Evolutionary conservation across 1,140 invertebrate species (phyloP).

Genomic region (Vanessa atalanta): DNA sequence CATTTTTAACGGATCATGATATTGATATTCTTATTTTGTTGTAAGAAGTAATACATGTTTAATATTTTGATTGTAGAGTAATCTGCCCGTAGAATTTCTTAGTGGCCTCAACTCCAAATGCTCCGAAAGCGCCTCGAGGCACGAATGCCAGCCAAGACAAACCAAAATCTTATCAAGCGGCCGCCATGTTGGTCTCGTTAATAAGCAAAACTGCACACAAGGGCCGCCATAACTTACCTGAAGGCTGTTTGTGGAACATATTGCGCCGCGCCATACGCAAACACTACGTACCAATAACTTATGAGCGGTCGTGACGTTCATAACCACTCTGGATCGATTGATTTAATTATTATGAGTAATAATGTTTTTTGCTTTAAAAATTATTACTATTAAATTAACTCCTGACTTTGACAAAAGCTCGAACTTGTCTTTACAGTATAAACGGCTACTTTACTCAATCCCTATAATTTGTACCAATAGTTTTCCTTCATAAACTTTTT

Average conservation of each 20-base stretch:
- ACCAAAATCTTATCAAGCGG: constrained; percentile 77
- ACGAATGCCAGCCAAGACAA: constrained; percentile 76
- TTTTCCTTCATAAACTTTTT: too few species aligned
- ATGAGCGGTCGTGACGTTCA: constrained; percentile 42
- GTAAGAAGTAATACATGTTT: neutral
- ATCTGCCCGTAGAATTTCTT: constrained; percentile 24
- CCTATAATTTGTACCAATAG: too few species aligned
- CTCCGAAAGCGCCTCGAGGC: constrained; percentile 68
- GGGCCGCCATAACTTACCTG: constrained; percentile 67
- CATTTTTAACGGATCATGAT: too few species aligned
- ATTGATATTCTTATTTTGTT: too few species aligned
- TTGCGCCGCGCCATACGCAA: constrained; percentile 62
- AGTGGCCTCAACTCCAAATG: constrained; percentile 70
- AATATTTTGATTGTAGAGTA: constrained; percentile 50
- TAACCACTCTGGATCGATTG: constrained; percentile 27
- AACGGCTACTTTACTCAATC: too few species aligned
- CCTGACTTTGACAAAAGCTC: neutral
- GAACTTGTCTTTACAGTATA: too few species aligned
- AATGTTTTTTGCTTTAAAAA: too few species aligned
- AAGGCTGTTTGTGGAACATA: constrained; percentile 71
- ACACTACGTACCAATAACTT: constrained; percentile 58
- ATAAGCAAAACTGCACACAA: constrained; percentile 78
- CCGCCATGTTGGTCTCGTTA: constrained; percentile 74
- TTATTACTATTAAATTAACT: neutral
- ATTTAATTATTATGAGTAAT: constrained; percentile 6